These are phyloP conservation scores for Colaptes auratus DNA, from an alignment of 2,113 vertebrate species.

Conservation along the genomic window DNA sequence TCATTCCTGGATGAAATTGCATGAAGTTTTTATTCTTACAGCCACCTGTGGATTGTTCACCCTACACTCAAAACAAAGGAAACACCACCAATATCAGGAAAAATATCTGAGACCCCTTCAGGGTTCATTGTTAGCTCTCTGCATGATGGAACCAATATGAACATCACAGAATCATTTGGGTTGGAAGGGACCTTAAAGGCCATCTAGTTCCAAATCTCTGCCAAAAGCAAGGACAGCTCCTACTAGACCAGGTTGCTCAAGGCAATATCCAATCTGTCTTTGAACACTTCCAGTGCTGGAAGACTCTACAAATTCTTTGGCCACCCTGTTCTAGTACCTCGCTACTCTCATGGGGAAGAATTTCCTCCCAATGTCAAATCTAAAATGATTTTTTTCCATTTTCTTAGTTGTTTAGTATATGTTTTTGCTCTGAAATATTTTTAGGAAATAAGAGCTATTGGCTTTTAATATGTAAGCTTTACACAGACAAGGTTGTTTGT, in stretches of 20 bases:
- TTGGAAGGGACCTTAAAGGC: no score
- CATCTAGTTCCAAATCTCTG: no score
- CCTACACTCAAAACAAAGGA: background rate
- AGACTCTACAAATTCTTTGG: no score
- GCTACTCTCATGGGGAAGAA: no score
- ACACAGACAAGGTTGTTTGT: background rate
- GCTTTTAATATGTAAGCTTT: background rate
- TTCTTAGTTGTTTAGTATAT: background rate
- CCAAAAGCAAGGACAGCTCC: no score
- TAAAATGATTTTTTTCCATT: no score
- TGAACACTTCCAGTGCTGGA: no score
- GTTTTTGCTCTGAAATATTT: background rate
- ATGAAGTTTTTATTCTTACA: background rate
- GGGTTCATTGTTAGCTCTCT: background rate
- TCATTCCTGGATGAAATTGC: accelerated
- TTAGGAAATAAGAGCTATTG: background rate
- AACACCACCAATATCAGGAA: background rate
- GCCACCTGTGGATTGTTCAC: background rate
- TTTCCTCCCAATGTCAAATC: no score
- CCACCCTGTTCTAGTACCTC: no score
- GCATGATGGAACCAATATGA: background rate
- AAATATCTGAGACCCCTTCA: background rate
- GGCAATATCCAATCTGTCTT: no score
- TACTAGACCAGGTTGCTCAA: no score
- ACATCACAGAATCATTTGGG: no score